Evolutionary conservation across 2,888 invertebrate species (phyloP).

Genomic region (Acrobasis consociella): DNA sequence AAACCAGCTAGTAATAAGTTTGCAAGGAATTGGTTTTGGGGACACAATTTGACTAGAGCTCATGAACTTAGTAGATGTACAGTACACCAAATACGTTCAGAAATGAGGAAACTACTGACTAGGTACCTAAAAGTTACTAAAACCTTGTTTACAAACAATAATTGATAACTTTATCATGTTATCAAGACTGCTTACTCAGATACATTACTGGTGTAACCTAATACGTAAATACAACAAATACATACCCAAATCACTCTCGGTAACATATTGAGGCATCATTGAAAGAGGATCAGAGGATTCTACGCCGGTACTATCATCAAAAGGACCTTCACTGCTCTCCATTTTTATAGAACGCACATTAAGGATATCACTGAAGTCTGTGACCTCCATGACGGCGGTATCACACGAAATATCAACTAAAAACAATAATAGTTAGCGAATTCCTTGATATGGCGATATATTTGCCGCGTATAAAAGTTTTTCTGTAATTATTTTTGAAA

Average conservation of each 20-base stretch:
- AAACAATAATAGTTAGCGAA: neutral
- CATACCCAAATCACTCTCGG: conserved; percentile 75
- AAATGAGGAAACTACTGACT: no score
- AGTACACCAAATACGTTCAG: no score
- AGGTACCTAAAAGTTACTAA: no score
- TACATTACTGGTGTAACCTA: neutral
- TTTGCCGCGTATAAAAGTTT: conserved; percentile 40
- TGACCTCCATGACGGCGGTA: conserved; percentile 59
- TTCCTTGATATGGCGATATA: neutral
- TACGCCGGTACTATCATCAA: conserved; percentile 52
- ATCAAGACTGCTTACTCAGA: no score
- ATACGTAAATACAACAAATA: conserved; percentile 30
- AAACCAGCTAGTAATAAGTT: no score
- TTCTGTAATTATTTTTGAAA: conserved; percentile 53
- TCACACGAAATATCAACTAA: neutral
- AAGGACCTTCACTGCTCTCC: conserved; percentile 62
- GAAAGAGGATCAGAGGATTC: conserved; percentile 61
- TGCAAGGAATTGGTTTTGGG: no score
- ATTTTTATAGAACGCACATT: conserved; percentile 72
- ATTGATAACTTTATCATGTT: no score
- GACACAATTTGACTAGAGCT: no score
- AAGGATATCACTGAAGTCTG: conserved; percentile 69
- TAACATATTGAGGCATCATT: conserved; percentile 74
- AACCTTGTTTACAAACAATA: no score
- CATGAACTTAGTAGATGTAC: no score